Base-by-base conservation (phyloP, 2,113 vertebrate genomes). In the Scopus umbretta region DNA sequence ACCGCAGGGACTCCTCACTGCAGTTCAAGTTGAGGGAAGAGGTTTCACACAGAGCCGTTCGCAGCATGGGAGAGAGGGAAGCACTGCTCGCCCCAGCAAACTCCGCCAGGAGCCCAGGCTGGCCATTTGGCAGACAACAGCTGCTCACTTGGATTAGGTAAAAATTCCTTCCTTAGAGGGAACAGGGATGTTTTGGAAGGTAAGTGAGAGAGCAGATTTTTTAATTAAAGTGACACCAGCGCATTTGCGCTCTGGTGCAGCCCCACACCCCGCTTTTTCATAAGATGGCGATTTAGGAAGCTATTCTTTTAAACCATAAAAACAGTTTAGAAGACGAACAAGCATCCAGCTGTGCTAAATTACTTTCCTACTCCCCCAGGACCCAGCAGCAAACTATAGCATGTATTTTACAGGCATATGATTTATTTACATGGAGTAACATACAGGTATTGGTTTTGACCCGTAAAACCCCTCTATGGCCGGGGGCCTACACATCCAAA, bases 261-360 rank as follows among this genome's bases (percentile, higher is more conserved):
- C 76, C 83, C 78, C 66, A 45, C 76, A 34, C 27, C 22, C 59
- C 0, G 0, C 52, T 72, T 71, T 53, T 79, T 56, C 40, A 16
- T 45, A 42, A 32, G 55, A 68, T 0, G 0, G 68, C 4, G 2
- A 91, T 65, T 62, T 85, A 85, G 81, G 89, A 92, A 95, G 66
- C 74, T 34, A 3, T 85, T 94, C 59, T 94, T 72, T 79, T 26
- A 81, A 80, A 80, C 38, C 26, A 20, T 38, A 92, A 89, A 72
- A 81, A 45, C n/a, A 62, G 70, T 73, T 92, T 53, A 90, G 75
- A 92, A 75, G 84, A 79, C 0, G 3, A 94, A 96, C 42, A 86
- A 84, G 80, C 73, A 65, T 92, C 83, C 97, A 97, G 95, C 91
- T 95, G 96, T 66, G 78, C 86, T 87, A 85, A 92, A 96, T 94